Percentiles rank a stretch among this genome's conserved stretches.
Evolutionary conservation across 2,113 vertebrate genomes (phyloP).

Genomic region (Mustelus asterias): DNA sequence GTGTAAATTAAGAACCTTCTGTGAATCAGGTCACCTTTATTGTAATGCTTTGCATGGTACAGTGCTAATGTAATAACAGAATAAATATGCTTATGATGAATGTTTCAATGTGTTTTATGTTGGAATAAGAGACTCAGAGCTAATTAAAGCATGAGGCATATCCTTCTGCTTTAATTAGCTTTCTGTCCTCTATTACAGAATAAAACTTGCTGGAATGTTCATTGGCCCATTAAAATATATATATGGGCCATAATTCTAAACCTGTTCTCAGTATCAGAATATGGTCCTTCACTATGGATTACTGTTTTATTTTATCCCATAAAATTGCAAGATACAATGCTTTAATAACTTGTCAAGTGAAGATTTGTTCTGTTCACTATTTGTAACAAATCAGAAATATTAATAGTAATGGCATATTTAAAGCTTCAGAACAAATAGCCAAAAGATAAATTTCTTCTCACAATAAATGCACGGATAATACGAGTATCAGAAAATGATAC

Average conservation of each 20-base stretch:
- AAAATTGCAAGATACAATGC: neutral
- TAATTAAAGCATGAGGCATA: slow-evolving; percentile 24
- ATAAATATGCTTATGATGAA: slow-evolving; percentile 6
- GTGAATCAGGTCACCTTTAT: slow-evolving; percentile 28
- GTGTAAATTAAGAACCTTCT: slow-evolving; percentile 1
- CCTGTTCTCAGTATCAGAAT: neutral
- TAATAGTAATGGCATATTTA: neutral
- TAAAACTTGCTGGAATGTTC: slow-evolving; percentile 10
- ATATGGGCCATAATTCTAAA: neutral
- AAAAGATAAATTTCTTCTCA: neutral
- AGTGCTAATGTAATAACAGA: slow-evolving; percentile 6
- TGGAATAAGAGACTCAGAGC: neutral
- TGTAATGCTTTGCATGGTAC: slow-evolving; percentile 3
- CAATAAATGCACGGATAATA: neutral
- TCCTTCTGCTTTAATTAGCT: slow-evolving; percentile 2
- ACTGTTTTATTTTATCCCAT: neutral
- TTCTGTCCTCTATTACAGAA: neutral
- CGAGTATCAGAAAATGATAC: neutral
- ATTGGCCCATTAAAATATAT: slow-evolving; percentile 4
- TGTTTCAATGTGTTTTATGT: slow-evolving; percentile 8
- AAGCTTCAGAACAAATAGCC: neutral
- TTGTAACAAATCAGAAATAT: neutral
- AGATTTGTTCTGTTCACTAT: neutral
- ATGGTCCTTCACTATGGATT: neutral
- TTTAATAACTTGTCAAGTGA: neutral